A percentile compares a stretch with the other conserved stretches of the same genome.
Evolutionary conservation across 2,113 vertebrate species (phyloP).

Genomic region (Chloropsis hardwickii): DNA sequence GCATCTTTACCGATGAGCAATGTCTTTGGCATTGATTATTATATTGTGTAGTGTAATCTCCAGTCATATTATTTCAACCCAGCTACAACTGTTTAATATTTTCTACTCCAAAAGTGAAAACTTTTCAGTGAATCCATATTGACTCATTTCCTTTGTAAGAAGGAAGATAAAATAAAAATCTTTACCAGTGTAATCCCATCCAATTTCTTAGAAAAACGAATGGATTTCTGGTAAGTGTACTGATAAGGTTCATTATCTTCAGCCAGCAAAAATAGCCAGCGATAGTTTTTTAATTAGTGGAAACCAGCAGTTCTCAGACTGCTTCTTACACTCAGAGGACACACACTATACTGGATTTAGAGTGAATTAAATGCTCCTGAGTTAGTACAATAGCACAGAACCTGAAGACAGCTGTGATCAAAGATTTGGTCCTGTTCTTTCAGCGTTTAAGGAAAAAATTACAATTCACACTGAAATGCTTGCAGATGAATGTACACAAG

Average conservation of each 20-base stretch:
- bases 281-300: not conserved
- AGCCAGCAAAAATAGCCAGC: not conserved
- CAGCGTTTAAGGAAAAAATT: not conserved
- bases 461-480: not conserved
- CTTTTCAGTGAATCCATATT: not conserved
- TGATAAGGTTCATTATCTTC: not conserved
- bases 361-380: not conserved
- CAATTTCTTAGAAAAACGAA: not conserved
- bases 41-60: not conserved
- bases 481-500: not conserved
- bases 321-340: not conserved
- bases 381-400: not conserved
- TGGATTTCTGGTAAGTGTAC: not conserved
- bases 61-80: not conserved
- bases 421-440: not conserved
- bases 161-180: not conserved
- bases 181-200: not conserved
- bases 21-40: not conserved
- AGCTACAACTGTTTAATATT: not conserved
- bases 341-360: not conserved
- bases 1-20: not conserved
- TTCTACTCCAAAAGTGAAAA: not conserved
- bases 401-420: not conserved
- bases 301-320: not conserved
- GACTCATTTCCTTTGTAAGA: not conserved